Evolutionary conservation across 2,113 vertebrate species (phyloP), one percentile per base, ranked within the genome.

Genomic region (Calidris pugnax): DNA sequence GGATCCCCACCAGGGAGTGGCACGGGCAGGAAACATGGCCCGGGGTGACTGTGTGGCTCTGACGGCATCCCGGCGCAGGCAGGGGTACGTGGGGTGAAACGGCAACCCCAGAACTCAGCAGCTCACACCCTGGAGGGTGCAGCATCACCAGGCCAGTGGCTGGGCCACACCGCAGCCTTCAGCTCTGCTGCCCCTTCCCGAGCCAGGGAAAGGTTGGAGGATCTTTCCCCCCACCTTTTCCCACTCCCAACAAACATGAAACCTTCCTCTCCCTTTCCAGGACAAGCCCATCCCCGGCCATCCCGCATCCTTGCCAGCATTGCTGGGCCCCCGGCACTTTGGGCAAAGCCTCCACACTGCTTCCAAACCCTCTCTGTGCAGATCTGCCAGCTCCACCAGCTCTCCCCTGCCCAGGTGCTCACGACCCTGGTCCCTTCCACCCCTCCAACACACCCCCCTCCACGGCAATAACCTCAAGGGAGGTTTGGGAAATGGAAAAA

Each of bases 401-500:
- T 27, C 10, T 74, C 30, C n/a, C 60, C 39, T 48, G 53, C 55
- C 66, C 72, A 56, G 6, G 4, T 4, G 4, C 55, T 84, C 10
- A 5, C 8, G 9, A 62, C 8, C 14, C 47, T 51, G 66, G 33
- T 88, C 55, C 75, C 16, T 67, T 47, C 4, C 0, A 3, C 10
- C 16, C 60, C 21, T 72, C 22, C 12, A 18, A 47, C 12, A 57
- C 13, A 23, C 6, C 45, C 9, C 18, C 51, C 39, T 66, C 82
- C 43, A 48, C 47, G 32, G 32, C 33, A 56, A 41, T 1, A 85
- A 20, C 39, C 71, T 57, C 56, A 32, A 72, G 67, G 47, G 18
- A 76, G 12, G 9, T 48, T 48, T 56, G 48, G 41, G 56, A 22
- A 27, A 59, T 0, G 0, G 9, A 1, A 0, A 1, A 19, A 3